phyloP scores from a whole-genome alignment of 2,797 vertebrate species.

The Chaenodraco wilsoni region DNA sequence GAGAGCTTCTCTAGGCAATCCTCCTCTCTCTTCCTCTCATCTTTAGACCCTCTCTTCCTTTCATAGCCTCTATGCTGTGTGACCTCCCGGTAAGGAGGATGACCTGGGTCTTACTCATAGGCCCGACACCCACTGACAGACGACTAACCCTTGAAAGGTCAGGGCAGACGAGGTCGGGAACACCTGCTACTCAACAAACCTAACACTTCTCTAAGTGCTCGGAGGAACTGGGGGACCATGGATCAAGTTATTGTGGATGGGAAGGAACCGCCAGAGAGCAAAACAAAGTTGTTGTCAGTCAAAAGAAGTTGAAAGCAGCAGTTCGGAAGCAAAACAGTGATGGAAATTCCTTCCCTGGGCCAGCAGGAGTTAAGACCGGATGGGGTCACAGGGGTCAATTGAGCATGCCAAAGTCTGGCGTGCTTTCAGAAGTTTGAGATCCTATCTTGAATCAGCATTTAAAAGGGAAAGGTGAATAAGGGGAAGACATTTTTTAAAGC shows the following conservation, averaged over 20 bases:
- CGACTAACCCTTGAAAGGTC: slow-evolving; percentile 88
- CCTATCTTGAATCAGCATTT: slow-evolving; percentile 26
- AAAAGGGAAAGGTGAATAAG: slow-evolving; percentile 24
- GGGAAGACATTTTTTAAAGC: slow-evolving; percentile 12
- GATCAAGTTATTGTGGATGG: slow-evolving; percentile 42
- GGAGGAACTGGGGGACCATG: slow-evolving; percentile 47
- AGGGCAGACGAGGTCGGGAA: slow-evolving; percentile 80
- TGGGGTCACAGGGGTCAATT: slow-evolving; percentile 24
- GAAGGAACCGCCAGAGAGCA: slow-evolving; percentile 42
- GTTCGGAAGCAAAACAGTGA: slow-evolving; percentile 46
- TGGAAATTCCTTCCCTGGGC: slow-evolving; percentile 42
- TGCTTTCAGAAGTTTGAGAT: slow-evolving; percentile 13
- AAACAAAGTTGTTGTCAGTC: slow-evolving; percentile 69
- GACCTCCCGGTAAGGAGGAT: slow-evolving; percentile 87
- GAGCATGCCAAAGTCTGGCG: slow-evolving; percentile 25
- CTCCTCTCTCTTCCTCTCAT: slow-evolving; percentile 54
- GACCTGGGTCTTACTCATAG: slow-evolving; percentile 88
- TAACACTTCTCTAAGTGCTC: slow-evolving; percentile 64
- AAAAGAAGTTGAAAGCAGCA: slow-evolving; percentile 54
- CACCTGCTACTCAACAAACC: slow-evolving; percentile 90
- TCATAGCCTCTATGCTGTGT: slow-evolving; percentile 81
- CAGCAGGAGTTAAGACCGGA: slow-evolving; percentile 30
- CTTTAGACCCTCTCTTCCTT: slow-evolving; percentile 40
- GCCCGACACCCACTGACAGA: slow-evolving; percentile 88
- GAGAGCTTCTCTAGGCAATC: slow-evolving; percentile 69